Evolutionary conservation across 2,888 invertebrate genomes (phyloP).

Genomic region (Petrolisthes manimaculis): DNA sequence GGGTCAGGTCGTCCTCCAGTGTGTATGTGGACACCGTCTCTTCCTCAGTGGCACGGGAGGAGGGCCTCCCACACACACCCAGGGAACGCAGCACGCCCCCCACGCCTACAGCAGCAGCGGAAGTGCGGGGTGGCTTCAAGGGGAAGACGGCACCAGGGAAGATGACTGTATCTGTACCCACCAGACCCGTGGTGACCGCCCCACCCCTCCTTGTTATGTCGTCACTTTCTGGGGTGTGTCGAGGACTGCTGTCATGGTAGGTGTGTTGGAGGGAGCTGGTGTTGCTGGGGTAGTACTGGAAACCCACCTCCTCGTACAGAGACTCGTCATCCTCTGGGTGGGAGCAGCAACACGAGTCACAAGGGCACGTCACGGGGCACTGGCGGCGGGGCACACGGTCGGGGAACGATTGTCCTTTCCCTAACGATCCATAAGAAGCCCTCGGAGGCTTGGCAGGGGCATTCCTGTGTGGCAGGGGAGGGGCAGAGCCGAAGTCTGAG

Average conservation of each 20-base stretch:
- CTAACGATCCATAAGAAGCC: not conserved
- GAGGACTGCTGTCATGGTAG: not conserved
- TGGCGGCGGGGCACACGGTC: not conserved
- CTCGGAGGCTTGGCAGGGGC: slow-evolving; percentile 3
- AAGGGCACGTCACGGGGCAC: slow-evolving; percentile 21
- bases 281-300: slow-evolving; percentile 30
- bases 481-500: not conserved
- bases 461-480: not conserved
- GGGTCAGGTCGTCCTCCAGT: slow-evolving; percentile 23
- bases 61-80: slow-evolving; percentile 44
- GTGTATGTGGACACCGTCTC: slow-evolving; percentile 48
- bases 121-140: not conserved
- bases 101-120: slow-evolving; percentile 11
- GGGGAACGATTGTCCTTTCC: not conserved
- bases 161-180: slow-evolving; percentile 34
- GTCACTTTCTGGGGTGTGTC: not conserved
- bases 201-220: not conserved
- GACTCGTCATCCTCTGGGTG: slow-evolving; percentile 38
- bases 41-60: slow-evolving; percentile 41
- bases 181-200: slow-evolving; percentile 1
- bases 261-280: not conserved
- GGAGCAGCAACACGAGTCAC: slow-evolving; percentile 27
- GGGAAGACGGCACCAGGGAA: slow-evolving; percentile 48
- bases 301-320: slow-evolving; percentile 48
- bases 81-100: slow-evolving; percentile 47